Evolutionary conservation across 92 coral and sea anemone species (phyloP).

Genomic region (Micromussa lordhowensis): DNA sequence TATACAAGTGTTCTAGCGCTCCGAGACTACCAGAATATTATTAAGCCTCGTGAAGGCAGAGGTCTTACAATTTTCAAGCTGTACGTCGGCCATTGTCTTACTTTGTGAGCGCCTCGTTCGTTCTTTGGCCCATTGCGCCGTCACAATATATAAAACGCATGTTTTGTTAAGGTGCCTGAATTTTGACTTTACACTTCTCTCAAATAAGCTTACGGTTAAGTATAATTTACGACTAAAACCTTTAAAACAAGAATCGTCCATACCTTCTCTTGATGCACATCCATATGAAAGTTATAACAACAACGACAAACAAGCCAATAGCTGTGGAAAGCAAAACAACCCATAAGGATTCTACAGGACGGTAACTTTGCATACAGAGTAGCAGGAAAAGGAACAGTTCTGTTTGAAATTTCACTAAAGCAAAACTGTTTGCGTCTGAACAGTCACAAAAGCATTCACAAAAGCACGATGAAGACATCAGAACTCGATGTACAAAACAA

Average conservation of each 20-base stretch:
- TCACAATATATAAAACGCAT: not conserved
- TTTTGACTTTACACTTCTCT: not conserved
- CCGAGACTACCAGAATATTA: not conserved
- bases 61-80: too few species aligned
- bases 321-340: slow-evolving; percentile 31
- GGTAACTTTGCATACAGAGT: not conserved
- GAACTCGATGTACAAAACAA: not conserved
- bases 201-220: not conserved
- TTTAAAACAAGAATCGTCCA: not conserved
- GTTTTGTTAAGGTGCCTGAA: not conserved
- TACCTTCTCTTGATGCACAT: slow-evolving; percentile 83
- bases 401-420: not conserved
- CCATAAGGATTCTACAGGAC: not conserved
- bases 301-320: slow-evolving; percentile 72
- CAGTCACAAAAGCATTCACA: not conserved
- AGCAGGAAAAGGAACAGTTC: not conserved
- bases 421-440: not conserved
- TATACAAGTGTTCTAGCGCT: not conserved
- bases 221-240: not conserved
- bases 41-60: too few species aligned
- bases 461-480: not conserved
- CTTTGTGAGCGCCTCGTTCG: too few species aligned
- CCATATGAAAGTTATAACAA: slow-evolving; percentile 81
- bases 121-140: not conserved
- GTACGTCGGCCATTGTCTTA: too few species aligned